Conservation (phyloP, 2,888 invertebrate genomes). For the Ophion costatus region DNA sequence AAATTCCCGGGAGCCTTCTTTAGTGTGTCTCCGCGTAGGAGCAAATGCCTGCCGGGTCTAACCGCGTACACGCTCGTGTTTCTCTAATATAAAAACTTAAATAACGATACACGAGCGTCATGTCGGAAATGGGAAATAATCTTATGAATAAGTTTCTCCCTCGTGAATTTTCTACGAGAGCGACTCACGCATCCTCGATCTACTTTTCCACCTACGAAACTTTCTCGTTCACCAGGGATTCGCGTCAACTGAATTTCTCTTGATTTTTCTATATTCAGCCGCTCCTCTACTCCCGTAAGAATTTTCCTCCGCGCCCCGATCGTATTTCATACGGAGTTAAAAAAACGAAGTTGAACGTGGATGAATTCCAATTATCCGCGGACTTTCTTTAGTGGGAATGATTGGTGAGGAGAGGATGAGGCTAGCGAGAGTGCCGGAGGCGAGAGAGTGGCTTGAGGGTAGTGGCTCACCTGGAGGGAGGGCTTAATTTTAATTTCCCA, state of each 20-base stretch:
- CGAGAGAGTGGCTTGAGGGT: constrained; percentile 1
- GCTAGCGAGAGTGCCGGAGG: constrained; percentile 10
- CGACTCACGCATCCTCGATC: constrained; percentile 41
- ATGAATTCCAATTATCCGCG: constrained; percentile 46
- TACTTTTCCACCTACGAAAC: constrained; percentile 19
- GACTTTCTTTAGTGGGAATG: constrained; percentile 43
- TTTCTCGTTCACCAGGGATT: constrained; percentile 13
- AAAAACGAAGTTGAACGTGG: constrained; percentile 33
- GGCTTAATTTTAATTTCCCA: constrained; percentile 83
- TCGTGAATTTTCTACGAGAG: constrained; percentile 49
- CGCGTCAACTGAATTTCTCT: constrained; percentile 17
- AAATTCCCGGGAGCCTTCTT: constrained; percentile 72
- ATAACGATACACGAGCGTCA: constrained; percentile 82
- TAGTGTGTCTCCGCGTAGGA: constrained; percentile 55
- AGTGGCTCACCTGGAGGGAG: constrained; percentile 46
- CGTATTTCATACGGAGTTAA: background rate
- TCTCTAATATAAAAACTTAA: constrained; percentile 83
- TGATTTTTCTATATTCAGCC: constrained; percentile 12
- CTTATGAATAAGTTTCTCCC: constrained; percentile 78
- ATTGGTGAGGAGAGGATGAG: constrained; percentile 17
- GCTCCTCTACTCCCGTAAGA: background rate
- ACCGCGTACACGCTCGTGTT: constrained; percentile 27
- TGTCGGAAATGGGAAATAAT: constrained; percentile 82
- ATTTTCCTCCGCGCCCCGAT: background rate
- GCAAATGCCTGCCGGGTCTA: constrained; percentile 70